Evolutionary conservation across 2,888 invertebrate species (phyloP), one percentile per base, ranked within the genome.

Genomic region (Congeria kusceri): DNA sequence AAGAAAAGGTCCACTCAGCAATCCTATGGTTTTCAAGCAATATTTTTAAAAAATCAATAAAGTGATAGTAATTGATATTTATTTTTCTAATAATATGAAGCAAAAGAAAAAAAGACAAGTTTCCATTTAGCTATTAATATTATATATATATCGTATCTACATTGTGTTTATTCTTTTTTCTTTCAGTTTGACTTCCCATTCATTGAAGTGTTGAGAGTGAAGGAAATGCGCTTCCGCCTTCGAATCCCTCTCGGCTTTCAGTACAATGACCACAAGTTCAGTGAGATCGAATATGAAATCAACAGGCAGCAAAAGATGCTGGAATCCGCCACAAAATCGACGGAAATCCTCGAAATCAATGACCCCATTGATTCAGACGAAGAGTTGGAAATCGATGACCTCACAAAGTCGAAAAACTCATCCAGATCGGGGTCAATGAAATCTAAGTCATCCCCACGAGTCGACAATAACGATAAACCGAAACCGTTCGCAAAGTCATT

Each of bases 151-250:
- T n/a, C n/a, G n/a, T n/a, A n/a, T n/a, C n/a, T n/a, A n/a, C n/a
- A n/a, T n/a, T n/a, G n/a, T n/a, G n/a, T n/a, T n/a, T n/a, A n/a
- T n/a, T 39, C 11, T 11, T 39, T 39, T 15, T 39, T 39, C 5
- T 87, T 90, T 77, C 88, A 92, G 92, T 90, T 91, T 88, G 91
- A 90, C 72, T 90, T 92, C 76, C 91, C 91, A 11, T 92, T 92
- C 75, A 88, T 92, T 27, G 91, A 92, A 66, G 80, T 86, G 1
- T 72, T 84, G 46, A 86, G 89, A 29, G 91, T 88, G 0, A 90
- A 88, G 58, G 90, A 91, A 74, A 89, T 93, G 2, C 74, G 88
- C 39, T 90, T 93, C 69, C 84, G 90, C 20, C 88, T 90, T 5
- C 86, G 91, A 0, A 77, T 88, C 20, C 89, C 88, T 0, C 86